Conservation (phyloP, 2,888 invertebrate genomes). For the Dryobota labecula region DNA sequence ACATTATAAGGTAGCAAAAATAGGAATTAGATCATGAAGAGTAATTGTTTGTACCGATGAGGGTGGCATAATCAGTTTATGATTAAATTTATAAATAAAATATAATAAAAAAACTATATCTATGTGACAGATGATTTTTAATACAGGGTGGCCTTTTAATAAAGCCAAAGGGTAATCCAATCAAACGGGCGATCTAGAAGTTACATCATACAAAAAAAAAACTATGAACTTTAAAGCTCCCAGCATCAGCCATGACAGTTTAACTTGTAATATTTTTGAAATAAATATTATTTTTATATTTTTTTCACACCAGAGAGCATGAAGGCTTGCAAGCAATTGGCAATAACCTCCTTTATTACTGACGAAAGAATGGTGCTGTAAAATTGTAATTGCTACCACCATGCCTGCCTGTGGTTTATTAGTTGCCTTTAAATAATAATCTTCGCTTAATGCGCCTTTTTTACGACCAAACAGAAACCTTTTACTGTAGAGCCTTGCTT, state of each 20-base stretch:
- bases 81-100: too few species aligned
- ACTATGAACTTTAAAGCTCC: background rate
- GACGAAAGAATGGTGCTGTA: slow-evolving; percentile 63
- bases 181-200: background rate
- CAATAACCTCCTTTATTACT: slow-evolving; percentile 61
- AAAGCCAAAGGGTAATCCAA: background rate
- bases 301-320: slow-evolving; percentile 26
- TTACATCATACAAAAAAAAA: background rate
- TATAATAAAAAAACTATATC: too few species aligned
- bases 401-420: slow-evolving; percentile 65
- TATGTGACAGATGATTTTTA: background rate
- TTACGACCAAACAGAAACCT: slow-evolving; percentile 56
- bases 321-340: slow-evolving; percentile 46
- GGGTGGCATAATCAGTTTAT: too few species aligned
- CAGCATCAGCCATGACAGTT: background rate
- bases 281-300: background rate
- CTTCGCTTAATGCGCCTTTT: slow-evolving; percentile 57
- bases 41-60: too few species aligned
- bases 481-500: slow-evolving; percentile 27
- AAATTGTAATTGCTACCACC: slow-evolving; percentile 69
- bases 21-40: too few species aligned
- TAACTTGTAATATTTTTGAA: background rate
- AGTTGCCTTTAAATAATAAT: slow-evolving; percentile 66
- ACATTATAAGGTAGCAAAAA: too few species aligned
- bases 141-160: background rate